Base-by-base conservation (phyloP, 2,797 vertebrate species). In the Hylomyscus alleni region DNA sequence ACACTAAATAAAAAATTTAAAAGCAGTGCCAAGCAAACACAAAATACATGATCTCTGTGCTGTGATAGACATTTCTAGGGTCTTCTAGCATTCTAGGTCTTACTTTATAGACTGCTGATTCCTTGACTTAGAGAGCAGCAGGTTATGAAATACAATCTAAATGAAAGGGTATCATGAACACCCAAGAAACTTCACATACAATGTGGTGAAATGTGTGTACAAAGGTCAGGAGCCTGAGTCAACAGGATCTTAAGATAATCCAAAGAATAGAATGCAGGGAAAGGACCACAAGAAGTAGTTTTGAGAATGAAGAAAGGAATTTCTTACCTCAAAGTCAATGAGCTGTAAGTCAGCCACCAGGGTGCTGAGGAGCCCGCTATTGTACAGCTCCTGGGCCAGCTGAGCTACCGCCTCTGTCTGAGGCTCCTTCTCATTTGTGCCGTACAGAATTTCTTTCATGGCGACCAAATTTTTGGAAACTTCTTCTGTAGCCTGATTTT, bases 381-480 rank as follows among this genome's bases (percentile, higher is more conserved):
- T 99, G 97, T 99, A 99, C 1, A 99, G 99, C 97, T 99, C 99
- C 96, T 99, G 99, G 93, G 99, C 99, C 0, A 99, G 99, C 97
- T 99, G 99, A 2, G 99, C 99, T 97, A 99, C 99, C 0, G 99
- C 99, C 98, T 99, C 99, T 0, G 99, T 99, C 97, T 99, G 99
- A 0, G 99, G 99, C 86, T 99, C 99, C 92, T 99, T 99, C 96
- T 99, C 99, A 89, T 99, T 99, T 15, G 99, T 99, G 96, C 99
- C 99, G 54, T 99, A 99, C 0, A 99, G 98, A 97, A 99, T 99
- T 98, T 99, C 99, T 97, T 99, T 99, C 99, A 99, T 99, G 95
- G 99, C 99, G 97, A 99, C 99, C 93, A 99, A 98, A 97, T 99
- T 99, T 99, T 99, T 99, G 76, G 99, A 99, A 98, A 99, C 99